Evolutionary conservation across 1,140 invertebrate genomes (phyloP).

Genomic region (Leptonema lineaticorne): DNA sequence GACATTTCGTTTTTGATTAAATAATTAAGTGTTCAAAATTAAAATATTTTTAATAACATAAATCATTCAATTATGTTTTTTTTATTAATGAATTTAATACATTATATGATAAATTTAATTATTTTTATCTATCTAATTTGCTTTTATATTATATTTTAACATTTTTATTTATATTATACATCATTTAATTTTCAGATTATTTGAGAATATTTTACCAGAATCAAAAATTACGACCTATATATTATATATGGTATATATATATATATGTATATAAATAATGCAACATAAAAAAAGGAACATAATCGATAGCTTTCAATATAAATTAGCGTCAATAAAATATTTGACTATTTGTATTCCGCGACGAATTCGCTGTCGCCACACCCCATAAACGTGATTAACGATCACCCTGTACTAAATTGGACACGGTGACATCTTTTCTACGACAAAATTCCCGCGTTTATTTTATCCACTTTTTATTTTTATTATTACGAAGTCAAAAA

Average conservation of each 20-base stretch:
- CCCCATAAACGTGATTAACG: neutral
- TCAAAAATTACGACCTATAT: no score
- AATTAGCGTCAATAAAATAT: neutral
- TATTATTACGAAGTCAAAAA: neutral
- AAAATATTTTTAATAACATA: no score
- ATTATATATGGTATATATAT: neutral
- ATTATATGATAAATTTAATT: no score
- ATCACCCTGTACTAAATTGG: neutral
- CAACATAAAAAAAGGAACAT: neutral
- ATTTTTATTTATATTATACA: no score
- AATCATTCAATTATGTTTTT: no score
- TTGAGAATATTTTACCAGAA: no score
- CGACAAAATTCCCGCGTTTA: neutral
- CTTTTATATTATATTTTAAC: no score
- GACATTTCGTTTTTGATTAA: no score
- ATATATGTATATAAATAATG: neutral
- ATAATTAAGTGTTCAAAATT: no score
- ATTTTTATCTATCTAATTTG: no score
- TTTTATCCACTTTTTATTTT: neutral
- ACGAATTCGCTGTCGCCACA: neutral
- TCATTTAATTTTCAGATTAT: no score
- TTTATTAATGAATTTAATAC: no score
- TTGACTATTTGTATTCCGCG: neutral
- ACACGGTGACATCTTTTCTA: constrained; percentile 6
- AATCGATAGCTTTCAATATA: neutral